Conservation (phyloP, 2,888 invertebrate genomes). For the Arctia plantaginis region DNA sequence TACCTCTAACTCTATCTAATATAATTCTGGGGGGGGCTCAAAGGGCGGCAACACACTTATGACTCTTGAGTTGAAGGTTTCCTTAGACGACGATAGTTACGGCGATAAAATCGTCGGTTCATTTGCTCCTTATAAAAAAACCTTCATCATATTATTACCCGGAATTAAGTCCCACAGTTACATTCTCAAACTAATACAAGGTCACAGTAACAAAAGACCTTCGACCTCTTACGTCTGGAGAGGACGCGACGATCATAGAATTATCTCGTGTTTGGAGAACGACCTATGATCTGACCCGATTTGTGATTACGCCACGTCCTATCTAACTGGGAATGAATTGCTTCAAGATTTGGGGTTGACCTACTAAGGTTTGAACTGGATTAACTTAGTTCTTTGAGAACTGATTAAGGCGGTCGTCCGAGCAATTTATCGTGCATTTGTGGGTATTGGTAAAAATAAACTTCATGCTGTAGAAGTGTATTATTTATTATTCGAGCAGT, state of each 20-base stretch:
- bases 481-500: neutral
- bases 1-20: too few species aligned
- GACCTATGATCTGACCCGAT: constrained; percentile 36
- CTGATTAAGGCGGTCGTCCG: neutral
- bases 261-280: constrained; percentile 37
- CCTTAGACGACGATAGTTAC: too few species aligned
- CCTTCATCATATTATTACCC: neutral
- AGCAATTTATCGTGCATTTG: neutral
- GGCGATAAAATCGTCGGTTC: too few species aligned
- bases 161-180: neutral
- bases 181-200: constrained; percentile 6
- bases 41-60: too few species aligned
- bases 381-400: neutral
- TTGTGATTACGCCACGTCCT: constrained; percentile 23
- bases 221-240: constrained; percentile 24
- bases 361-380: constrained; percentile 4
- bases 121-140: too few species aligned
- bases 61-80: too few species aligned
- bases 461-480: neutral
- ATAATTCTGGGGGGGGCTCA: too few species aligned
- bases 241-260: constrained; percentile 34
- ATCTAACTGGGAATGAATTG: constrained; percentile 32
- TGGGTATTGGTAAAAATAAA: neutral
- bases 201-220: constrained; percentile 23
- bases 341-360: neutral